Conservation (phyloP, 1,140 invertebrate species). For the Leptinotarsa texana region DNA sequence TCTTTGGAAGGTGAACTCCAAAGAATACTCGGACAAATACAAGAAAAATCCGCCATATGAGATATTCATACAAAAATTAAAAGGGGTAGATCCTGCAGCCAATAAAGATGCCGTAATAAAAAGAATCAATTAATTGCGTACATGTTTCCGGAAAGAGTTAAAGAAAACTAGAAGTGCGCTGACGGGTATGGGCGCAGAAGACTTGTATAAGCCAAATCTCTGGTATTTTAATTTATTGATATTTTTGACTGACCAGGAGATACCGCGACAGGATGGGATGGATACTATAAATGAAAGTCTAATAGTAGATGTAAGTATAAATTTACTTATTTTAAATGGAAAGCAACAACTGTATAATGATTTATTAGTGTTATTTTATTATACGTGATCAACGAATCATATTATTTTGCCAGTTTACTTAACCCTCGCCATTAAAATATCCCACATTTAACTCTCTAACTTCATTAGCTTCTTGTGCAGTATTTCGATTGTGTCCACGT, state of each 20-base stretch:
- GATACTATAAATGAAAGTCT: constrained; percentile 3
- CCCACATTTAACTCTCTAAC: constrained; percentile 21
- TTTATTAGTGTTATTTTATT: constrained; percentile 7
- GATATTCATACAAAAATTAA: constrained; percentile 20
- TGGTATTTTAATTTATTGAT: constrained; percentile 29
- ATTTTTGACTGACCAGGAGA: constrained; percentile 26
- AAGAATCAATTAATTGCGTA: constrained; percentile 31
- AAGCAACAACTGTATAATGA: neutral
- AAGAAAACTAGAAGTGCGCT: constrained; percentile 6
- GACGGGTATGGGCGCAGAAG: constrained; percentile 20
- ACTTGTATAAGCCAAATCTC: constrained; percentile 21
- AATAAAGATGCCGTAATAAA: constrained; percentile 23
- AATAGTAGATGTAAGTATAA: constrained; percentile 18
- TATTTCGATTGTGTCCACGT: constrained; percentile 28
- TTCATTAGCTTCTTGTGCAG: constrained; percentile 29
- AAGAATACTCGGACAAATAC: constrained; percentile 25
- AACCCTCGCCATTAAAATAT: constrained; percentile 27
- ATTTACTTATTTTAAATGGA: constrained; percentile 11
- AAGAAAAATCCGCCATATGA: neutral
- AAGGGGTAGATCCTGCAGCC: constrained; percentile 16
- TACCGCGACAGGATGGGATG: constrained; percentile 27
- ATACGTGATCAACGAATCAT: constrained; percentile 21
- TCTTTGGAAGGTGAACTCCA: constrained; percentile 34
- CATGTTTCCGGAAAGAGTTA: constrained; percentile 20
- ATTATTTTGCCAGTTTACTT: constrained; percentile 33